A percentile compares a stretch with the other conserved stretches of the same genome.
Evolutionary conservation across 2,797 vertebrate species (phyloP).

Genomic region (Galago senegalensis): DNA sequence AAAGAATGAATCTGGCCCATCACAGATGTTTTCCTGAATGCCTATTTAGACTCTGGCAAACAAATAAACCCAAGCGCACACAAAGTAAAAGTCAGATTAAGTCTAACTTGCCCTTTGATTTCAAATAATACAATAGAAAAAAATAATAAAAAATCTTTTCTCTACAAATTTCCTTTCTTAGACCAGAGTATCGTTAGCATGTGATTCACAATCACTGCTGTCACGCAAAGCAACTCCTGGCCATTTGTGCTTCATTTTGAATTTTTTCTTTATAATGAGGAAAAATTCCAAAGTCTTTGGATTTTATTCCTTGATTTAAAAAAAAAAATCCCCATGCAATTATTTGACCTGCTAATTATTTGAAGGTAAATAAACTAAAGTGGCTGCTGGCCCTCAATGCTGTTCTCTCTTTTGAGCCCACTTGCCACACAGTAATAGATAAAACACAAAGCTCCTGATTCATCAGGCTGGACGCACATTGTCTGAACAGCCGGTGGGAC

Average conservation of each 20-base stretch:
- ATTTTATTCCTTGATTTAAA: not conserved
- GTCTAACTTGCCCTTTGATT: constrained; percentile 71
- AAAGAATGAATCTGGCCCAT: constrained; percentile 62
- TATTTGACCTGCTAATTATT: constrained; percentile 17
- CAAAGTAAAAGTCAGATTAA: constrained; percentile 72
- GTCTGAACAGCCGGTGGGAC: constrained; percentile 21
- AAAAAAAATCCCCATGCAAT: not conserved
- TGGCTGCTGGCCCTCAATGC: not conserved
- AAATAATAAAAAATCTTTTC: not conserved
- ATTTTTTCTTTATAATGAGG: constrained; percentile 40
- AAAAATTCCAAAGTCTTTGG: not conserved
- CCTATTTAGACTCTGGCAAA: constrained; percentile 40
- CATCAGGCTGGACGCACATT: constrained; percentile 11
- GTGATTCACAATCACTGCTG: not conserved
- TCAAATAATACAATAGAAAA: constrained; percentile 40
- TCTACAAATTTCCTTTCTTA: not conserved
- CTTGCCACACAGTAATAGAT: constrained; percentile 44
- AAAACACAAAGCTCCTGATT: constrained; percentile 30
- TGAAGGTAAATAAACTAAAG: not conserved
- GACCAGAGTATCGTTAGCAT: constrained; percentile 4
- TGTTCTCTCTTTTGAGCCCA: not conserved
- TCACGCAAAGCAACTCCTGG: not conserved
- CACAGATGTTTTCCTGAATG: constrained; percentile 73
- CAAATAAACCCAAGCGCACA: constrained; percentile 49
- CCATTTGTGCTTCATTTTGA: not conserved